Evolutionary conservation across 2,113 vertebrate species (phyloP), one percentile per base, ranked within the genome.

Genomic region (Pelmatolapia mariae): DNA sequence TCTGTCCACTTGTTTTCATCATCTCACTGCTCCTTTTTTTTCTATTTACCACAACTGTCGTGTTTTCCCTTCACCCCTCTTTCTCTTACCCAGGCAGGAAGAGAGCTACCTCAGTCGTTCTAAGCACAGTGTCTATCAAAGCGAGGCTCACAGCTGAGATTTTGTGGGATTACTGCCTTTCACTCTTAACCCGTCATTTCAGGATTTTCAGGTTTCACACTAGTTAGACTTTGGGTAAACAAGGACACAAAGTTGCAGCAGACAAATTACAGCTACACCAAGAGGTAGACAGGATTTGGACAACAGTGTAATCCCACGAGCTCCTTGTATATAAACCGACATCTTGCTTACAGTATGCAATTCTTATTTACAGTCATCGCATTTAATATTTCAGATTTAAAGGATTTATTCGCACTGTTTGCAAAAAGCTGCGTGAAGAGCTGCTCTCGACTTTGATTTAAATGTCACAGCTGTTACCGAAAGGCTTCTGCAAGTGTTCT

Each of bases 101-200:
- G 82, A 84, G 81, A 79, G 26, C 83, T 50, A 40, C 82, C 24
- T 87, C 66, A 81, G 66, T 92, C 79, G 80, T 93, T 93, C 88
- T 53, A 86, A 86, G 85, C 59, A 82, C 36, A 11, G 15, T 47
- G 86, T 95, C 82, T 89, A 89, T 95, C 93, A 94, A 92, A 94
- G 91, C 47, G 43, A 24, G 88, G 85, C 91, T 93, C 88, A 84
- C 31, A 56, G 54, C 86, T 81, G 57, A 91, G 85, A 89, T 91
- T 94, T 88, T 45, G 80, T 38, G 83, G 89, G 78, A 81, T 94
- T 91, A 89, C 54, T 38, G 54, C 85, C 81, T 90, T 85, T 85
- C 61, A 26, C 85, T 87, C 68, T 86, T 43, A 85, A 81, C 80
- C 66, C 13, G 15, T 80, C 87, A 86, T 91, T 93, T 89, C 87